These are phyloP conservation scores for Megaptera novaeangliae DNA, from an alignment of 2,113 vertebrate genomes.

Conservation along the genomic window DNA sequence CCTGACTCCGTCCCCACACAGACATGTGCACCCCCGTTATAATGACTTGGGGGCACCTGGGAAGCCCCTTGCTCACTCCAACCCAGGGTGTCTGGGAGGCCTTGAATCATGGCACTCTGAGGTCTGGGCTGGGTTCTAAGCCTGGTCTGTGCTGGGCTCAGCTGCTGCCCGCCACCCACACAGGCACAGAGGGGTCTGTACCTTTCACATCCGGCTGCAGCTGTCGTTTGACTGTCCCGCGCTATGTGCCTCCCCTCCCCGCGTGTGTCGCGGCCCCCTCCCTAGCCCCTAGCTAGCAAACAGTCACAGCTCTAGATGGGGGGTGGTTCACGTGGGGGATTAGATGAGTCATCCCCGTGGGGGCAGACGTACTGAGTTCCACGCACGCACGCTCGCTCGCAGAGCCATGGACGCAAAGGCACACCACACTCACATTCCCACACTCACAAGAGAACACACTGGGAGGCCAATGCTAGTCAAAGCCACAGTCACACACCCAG, in stretches of 20 bases:
- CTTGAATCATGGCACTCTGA: neutral
- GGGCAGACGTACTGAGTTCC: neutral
- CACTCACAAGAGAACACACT: neutral
- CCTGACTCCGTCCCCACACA: neutral
- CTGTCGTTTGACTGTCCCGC: neutral
- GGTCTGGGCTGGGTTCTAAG: neutral
- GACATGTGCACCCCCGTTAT: neutral
- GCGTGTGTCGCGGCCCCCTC: neutral
- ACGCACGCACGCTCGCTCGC: neutral
- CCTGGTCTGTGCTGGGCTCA: neutral
- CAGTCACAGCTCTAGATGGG: neutral
- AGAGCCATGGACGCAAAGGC: neutral
- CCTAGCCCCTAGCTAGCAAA: neutral
- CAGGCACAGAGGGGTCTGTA: neutral
- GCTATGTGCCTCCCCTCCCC: neutral
- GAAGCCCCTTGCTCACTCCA: neutral
- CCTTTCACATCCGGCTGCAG: neutral
- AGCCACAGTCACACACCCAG: neutral
- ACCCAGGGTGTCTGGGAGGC: neutral
- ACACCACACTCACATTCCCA: neutral
- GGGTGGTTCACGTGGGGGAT: neutral
- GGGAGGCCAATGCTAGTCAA: neutral
- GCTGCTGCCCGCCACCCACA: neutral
- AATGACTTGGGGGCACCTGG: neutral
- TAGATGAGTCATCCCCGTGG: conserved; percentile 43